Evolutionary conservation across 2,113 vertebrate species (phyloP), one percentile per base, ranked within the genome.

Genomic region (Oxygymnocypris stewartii): DNA sequence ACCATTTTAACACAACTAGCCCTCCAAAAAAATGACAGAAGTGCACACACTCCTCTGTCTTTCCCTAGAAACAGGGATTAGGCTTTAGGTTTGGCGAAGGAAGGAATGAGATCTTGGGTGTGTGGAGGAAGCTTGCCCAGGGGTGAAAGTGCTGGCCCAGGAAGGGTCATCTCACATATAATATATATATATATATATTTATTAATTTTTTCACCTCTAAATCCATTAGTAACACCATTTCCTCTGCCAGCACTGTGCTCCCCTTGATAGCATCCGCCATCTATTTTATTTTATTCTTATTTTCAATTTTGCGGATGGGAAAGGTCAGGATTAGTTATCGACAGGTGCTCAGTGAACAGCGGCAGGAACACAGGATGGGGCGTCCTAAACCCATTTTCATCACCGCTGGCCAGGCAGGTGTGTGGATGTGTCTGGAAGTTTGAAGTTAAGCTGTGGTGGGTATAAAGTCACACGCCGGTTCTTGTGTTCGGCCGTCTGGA

Each of bases 271-370:
- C 92, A 94, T 94, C 93, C 92, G 49, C 90, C 90, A 93, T 94
- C 91, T 93, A 92, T 94, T 93, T 94, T 93, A 90, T 92, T 93
- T 94, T 94, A 93, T 93, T 93, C 94, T 94, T 93, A 93, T 93
- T 95, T 95, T 94, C 93, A 94, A 95, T 95, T 94, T 95, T 92
- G 91, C 73, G 90, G 89, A 92, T 88, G 91, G 91, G 89, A 94
- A 95, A 95, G 95, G 95, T 95, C 93, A 94, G 94, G 93, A 95
- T 95, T 95, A 94, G 93, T 95, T 95, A 95, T 95, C 92, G 93
- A 95, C 94, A 92, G 92, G 92, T 90, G 89, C 89, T 91, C 92
- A 93, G 91, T 92, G 92, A 94, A 92, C 91, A 89, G 91, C 91
- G 88, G 91, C 91, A 90, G 89, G 88, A 18, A 88, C 82, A 67